Percentiles rank a stretch among this genome's conserved stretches.
Conservation (phyloP, 1,140 invertebrate genomes). For the Pectinophora gossypiella region DNA sequence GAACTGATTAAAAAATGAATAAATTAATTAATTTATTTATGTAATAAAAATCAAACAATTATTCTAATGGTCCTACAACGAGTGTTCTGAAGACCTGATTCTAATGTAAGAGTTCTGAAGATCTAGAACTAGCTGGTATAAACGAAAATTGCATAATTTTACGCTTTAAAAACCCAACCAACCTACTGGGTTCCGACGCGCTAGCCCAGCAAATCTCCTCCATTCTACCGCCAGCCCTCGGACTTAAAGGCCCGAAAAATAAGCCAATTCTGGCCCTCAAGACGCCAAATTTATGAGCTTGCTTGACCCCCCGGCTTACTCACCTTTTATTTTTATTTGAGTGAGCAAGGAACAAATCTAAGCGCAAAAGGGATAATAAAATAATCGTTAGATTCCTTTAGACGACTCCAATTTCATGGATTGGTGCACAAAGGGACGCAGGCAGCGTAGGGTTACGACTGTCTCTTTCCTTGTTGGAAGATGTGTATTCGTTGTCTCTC, state of each 20-base stretch:
- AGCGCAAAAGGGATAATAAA: slow-evolving; percentile 74
- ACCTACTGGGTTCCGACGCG: no score
- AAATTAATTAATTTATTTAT: no score
- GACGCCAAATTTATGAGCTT: slow-evolving; percentile 58
- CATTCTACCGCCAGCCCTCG: slow-evolving; percentile 7
- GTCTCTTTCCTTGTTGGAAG: slow-evolving; percentile 17
- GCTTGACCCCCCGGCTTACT: slow-evolving; percentile 68
- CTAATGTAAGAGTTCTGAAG: no score
- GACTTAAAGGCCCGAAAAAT: slow-evolving; percentile 60
- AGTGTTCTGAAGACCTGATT: no score
- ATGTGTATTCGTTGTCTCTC: slow-evolving; percentile 12
- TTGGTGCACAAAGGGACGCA: slow-evolving; percentile 68
- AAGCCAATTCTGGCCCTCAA: slow-evolving; percentile 57
- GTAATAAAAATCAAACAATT: no score
- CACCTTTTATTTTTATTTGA: slow-evolving; percentile 75
- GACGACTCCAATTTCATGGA: slow-evolving; percentile 72
- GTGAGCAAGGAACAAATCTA: slow-evolving; percentile 75
- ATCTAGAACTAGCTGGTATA: no score
- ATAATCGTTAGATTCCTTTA: slow-evolving; percentile 75
- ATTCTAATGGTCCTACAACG: no score
- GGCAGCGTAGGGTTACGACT: slow-evolving; percentile 35
- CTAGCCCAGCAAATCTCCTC: slow-evolving; percentile 4
- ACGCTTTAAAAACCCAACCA: no score
- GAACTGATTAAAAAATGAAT: no score
- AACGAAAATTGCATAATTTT: no score